These are phyloP conservation scores for Urechis unicinctus DNA, from an alignment of 2,888 invertebrate genomes.

Conservation along the genomic window DNA sequence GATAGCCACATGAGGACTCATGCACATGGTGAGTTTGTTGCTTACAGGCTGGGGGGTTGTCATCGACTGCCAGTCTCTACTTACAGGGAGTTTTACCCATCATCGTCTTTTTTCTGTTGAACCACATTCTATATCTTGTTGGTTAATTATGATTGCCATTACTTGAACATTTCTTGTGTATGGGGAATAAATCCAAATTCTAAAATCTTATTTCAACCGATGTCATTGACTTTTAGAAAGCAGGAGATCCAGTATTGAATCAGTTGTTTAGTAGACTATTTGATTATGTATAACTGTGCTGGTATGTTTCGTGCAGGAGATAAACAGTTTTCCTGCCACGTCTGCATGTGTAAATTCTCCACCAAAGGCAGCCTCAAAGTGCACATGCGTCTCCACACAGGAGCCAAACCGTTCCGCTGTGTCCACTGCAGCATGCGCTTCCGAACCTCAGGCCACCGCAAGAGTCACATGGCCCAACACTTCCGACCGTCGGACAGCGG, in stretches of 20 bases:
- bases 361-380: conserved; percentile 51
- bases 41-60: no score
- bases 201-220: no score
- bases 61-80: no score
- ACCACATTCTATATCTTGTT: no score
- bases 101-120: background rate
- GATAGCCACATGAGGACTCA: conserved; percentile 50
- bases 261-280: no score
- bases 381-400: conserved; percentile 51
- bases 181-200: no score
- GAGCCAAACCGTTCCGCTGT: conserved; percentile 77
- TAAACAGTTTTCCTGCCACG: conserved; percentile 48
- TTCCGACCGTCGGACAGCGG: conserved; percentile 40
- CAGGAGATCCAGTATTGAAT: no score
- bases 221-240: no score
- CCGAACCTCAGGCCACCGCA: conserved; percentile 63
- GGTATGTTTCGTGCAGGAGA: conserved; percentile 26
- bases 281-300: no score
- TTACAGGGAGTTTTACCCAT: no score
- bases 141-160: no score
- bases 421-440: conserved; percentile 66
- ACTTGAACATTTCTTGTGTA: no score
- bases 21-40: conserved; percentile 23
- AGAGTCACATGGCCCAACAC: conserved; percentile 59
- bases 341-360: conserved; percentile 48